Percentiles rank a stretch among this genome's conserved stretches.
Conservation (phyloP, 2,888 invertebrate genomes). For the Lobophora halterata region DNA sequence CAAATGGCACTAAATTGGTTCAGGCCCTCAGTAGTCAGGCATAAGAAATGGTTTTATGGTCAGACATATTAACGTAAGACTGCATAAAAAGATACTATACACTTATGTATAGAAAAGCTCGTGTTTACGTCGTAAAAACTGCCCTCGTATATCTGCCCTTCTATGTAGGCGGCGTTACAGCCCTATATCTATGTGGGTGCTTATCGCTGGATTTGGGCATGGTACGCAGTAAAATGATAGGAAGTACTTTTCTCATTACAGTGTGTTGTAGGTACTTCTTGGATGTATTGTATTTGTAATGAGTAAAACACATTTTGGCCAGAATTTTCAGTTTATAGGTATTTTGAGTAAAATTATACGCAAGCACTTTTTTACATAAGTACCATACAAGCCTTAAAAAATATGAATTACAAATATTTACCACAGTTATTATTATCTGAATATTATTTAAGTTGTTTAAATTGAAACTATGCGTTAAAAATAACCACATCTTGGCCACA, state of each 20-base stretch:
- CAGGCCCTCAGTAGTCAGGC: not conserved
- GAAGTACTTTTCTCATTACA: constrained; percentile 8
- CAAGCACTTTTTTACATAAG: too few species aligned
- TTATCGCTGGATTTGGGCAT: constrained; percentile 43
- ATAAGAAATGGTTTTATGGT: constrained; percentile 21
- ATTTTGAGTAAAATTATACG: too few species aligned
- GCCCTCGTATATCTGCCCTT: constrained; percentile 59
- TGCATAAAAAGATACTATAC: constrained; percentile 36
- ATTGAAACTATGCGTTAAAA: too few species aligned
- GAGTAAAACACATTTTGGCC: too few species aligned
- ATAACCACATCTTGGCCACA: too few species aligned
- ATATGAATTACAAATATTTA: too few species aligned
- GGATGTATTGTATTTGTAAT: too few species aligned
- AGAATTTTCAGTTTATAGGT: too few species aligned
- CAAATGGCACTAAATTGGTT: constrained; percentile 4
- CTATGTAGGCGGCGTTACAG: constrained; percentile 22
- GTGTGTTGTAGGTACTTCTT: too few species aligned
- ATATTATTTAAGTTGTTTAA: too few species aligned
- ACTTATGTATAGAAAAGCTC: constrained; percentile 48
- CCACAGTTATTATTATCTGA: too few species aligned
- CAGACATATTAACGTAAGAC: constrained; percentile 42
- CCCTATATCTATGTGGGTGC: constrained; percentile 40
- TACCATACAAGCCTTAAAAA: too few species aligned
- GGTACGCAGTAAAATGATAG: constrained; percentile 28
- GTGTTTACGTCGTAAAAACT: constrained; percentile 66